Conservation (phyloP, 2,797 vertebrate species). For the Crypturellus tataupa region DNA sequence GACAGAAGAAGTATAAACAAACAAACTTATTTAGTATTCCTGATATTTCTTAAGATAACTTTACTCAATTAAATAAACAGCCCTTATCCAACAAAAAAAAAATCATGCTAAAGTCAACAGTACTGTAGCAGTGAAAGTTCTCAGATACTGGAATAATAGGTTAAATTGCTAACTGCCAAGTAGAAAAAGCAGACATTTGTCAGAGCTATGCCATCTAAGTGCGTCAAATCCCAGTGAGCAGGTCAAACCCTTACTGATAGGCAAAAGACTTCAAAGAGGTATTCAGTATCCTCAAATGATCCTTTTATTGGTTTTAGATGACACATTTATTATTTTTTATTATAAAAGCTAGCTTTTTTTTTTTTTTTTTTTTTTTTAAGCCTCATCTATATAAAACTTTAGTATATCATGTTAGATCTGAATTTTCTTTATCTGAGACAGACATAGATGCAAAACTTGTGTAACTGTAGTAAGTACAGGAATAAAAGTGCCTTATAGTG, state of each 20-base stretch:
- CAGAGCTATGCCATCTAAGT: neutral
- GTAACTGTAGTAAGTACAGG: neutral
- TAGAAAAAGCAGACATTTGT: neutral
- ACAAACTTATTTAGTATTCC: neutral
- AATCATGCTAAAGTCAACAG: accelerated
- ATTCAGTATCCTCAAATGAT: neutral
- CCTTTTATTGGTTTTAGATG: neutral
- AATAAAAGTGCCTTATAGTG: neutral
- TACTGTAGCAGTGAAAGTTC: neutral
- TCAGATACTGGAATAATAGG: neutral
- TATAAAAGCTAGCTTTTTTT: neutral
- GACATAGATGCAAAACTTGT: neutral
- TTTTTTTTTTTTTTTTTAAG: neutral
- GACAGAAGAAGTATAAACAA: neutral
- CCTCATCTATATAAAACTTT: neutral
- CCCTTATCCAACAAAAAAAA: neutral
- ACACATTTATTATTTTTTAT: neutral
- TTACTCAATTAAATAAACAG: neutral
- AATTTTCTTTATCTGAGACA: neutral
- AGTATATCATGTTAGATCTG: neutral
- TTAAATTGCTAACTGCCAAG: neutral
- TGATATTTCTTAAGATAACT: neutral
- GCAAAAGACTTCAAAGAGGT: neutral
- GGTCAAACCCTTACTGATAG: neutral
- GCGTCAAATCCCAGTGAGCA: neutral